Evolutionary conservation across 2,888 invertebrate species (phyloP).

Genomic region (Agrilus biguttatus): DNA sequence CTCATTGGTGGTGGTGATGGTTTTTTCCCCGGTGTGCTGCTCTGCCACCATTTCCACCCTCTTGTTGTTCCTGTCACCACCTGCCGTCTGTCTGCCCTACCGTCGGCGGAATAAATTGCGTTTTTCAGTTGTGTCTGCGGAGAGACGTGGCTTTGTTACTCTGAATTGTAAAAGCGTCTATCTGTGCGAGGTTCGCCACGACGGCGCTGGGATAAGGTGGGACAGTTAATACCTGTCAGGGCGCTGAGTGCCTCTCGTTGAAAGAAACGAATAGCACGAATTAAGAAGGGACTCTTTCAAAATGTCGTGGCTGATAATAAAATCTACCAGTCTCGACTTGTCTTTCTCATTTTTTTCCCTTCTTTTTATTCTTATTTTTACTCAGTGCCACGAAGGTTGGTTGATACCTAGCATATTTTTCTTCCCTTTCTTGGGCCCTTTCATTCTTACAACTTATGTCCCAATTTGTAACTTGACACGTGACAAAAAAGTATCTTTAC

Average conservation of each 20-base stretch:
- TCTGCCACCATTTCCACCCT: too few relatives aligned
- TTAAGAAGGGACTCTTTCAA: slow-evolving; percentile 21
- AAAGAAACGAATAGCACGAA: slow-evolving; percentile 22
- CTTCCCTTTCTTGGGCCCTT: too few relatives aligned
- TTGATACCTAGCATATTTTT: background rate
- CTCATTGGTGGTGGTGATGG: too few relatives aligned
- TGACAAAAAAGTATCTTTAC: too few relatives aligned
- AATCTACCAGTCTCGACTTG: slow-evolving; percentile 20
- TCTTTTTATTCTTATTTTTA: slow-evolving; percentile 3
- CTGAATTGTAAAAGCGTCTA: background rate
- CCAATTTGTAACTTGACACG: too few relatives aligned
- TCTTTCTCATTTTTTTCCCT: slow-evolving; percentile 21
- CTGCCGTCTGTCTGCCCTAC: too few relatives aligned
- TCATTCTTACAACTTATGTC: too few relatives aligned
- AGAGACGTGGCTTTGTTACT: too few relatives aligned
- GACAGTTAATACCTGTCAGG: slow-evolving; percentile 21
- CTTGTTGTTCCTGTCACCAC: too few relatives aligned
- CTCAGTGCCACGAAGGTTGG: background rate
- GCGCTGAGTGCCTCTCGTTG: slow-evolving; percentile 17
- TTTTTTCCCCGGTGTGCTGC: too few relatives aligned
- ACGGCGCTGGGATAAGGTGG: slow-evolving; percentile 12
- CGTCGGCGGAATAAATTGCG: slow-evolving; percentile 7
- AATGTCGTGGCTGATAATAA: slow-evolving; percentile 25
- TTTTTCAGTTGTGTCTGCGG: background rate
- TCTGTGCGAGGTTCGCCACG: background rate